Evolutionary conservation across 2,113 vertebrate genomes (phyloP).

Genomic region (Perca flavescens): DNA sequence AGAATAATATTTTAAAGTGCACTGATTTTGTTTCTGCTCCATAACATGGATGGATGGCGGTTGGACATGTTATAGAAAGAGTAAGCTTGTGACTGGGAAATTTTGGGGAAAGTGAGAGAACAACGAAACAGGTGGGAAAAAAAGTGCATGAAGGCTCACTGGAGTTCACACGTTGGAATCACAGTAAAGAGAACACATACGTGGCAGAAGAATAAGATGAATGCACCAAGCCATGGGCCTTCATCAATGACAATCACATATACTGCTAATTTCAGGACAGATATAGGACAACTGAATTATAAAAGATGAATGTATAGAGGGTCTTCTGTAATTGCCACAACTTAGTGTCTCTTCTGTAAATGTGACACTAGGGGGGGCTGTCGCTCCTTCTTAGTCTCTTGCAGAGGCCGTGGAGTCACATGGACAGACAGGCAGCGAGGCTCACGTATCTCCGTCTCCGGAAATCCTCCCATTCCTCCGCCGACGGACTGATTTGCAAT

Average conservation of each 20-base stretch:
- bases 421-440: constrained; percentile 7
- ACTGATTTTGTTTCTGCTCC: constrained; percentile 32
- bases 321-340: neutral
- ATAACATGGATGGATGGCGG: neutral
- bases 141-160: neutral
- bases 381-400: constrained; percentile 61
- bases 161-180: neutral
- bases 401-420: neutral
- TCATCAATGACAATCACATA: neutral
- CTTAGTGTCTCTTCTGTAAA: constrained; percentile 18
- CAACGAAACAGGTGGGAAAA: constrained; percentile 18
- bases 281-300: constrained; percentile 1
- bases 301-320: neutral
- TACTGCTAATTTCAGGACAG: constrained; percentile 29
- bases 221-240: neutral
- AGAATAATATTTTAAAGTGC: constrained; percentile 42
- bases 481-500: constrained; percentile 76
- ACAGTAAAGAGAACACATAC: neutral
- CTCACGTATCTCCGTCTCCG: constrained; percentile 58
- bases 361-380: constrained; percentile 74
- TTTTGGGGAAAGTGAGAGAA: constrained; percentile 19
- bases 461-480: constrained; percentile 71
- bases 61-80: neutral
- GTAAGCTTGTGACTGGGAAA: constrained; percentile 13
- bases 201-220: constrained; percentile 1